phyloP scores from a whole-genome alignment of 64 coral and sea anemone species.

The Pocillopora damicornis region DNA sequence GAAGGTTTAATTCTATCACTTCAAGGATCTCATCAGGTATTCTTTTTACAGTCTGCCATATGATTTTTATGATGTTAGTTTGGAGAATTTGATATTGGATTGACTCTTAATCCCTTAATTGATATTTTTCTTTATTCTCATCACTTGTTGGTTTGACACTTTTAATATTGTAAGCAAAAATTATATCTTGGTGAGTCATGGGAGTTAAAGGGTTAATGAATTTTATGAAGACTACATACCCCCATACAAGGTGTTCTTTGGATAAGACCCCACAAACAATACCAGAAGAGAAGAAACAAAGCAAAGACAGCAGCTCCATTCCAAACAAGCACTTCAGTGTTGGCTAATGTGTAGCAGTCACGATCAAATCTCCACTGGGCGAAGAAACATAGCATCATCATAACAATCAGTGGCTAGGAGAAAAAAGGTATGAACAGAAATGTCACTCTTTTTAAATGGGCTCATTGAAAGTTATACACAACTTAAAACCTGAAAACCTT shows the following conservation, averaged over 20 bases:
- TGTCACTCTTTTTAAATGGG: not conserved
- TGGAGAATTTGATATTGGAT: too few relatives aligned
- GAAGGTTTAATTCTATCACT: too few relatives aligned
- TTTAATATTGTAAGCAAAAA: not conserved
- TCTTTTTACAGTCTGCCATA: too few relatives aligned
- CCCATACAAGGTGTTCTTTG: constrained; percentile 50
- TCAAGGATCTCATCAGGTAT: too few relatives aligned
- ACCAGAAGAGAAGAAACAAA: constrained; percentile 31
- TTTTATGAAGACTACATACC: constrained; percentile 41
- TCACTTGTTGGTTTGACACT: too few relatives aligned
- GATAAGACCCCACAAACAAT: constrained; percentile 53
- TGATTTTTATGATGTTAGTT: too few relatives aligned
- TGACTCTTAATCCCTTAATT: too few relatives aligned
- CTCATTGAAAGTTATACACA: too few relatives aligned
- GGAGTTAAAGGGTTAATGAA: not conserved
- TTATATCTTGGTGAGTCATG: not conserved
- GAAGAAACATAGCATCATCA: constrained; percentile 75
- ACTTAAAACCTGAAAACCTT: too few relatives aligned
- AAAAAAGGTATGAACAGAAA: not conserved
- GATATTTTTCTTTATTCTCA: too few relatives aligned
- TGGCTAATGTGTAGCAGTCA: constrained; percentile 32
- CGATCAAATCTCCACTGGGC: constrained; percentile 55
- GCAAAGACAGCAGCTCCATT: constrained; percentile 52
- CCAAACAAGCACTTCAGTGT: constrained; percentile 47
- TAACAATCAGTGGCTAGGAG: constrained; percentile 71